A percentile compares a stretch with the other conserved stretches of the same genome.
Evolutionary conservation across 2,888 invertebrate genomes (phyloP).

Genomic region (Cheilosia scutellata): DNA sequence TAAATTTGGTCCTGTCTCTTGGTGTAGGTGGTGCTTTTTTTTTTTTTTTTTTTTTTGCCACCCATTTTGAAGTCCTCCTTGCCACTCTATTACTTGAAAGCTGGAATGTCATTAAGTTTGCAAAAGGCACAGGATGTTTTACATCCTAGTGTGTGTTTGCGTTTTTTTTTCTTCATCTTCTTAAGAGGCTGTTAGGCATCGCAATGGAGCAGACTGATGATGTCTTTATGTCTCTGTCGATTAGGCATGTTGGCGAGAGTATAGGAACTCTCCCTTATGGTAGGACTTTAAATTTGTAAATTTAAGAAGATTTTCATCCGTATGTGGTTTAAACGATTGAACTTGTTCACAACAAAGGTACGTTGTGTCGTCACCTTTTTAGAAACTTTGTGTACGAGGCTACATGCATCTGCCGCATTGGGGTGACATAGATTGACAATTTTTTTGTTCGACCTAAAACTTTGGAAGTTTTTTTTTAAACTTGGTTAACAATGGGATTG

Average conservation of each 20-base stretch:
- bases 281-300: conserved; percentile 23
- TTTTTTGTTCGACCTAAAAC: conserved; percentile 22
- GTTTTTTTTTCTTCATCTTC: background rate
- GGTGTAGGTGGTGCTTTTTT: background rate
- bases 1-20: conserved; percentile 44
- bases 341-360: background rate
- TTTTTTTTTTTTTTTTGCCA: background rate
- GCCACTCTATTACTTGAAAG: conserved; percentile 19
- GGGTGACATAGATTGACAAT: conserved; percentile 1
- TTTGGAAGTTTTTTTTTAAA: background rate
- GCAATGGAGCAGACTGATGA: conserved; percentile 22
- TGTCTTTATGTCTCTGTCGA: conserved; percentile 36
- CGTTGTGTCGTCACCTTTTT: background rate
- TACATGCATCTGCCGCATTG: background rate
- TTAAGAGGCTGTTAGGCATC: conserved; percentile 33
- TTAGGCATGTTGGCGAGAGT: conserved; percentile 17
- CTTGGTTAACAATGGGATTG: conserved; percentile 31
- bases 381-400: background rate
- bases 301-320: conserved; percentile 13
- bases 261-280: background rate
- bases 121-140: conserved; percentile 40
- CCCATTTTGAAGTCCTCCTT: conserved; percentile 6
- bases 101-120: conserved; percentile 63
- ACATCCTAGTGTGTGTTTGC: conserved; percentile 24
- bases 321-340: background rate